Base-by-base conservation (phyloP, 2,888 invertebrate genomes). In the Harpagoxenus sublaevis region DNA sequence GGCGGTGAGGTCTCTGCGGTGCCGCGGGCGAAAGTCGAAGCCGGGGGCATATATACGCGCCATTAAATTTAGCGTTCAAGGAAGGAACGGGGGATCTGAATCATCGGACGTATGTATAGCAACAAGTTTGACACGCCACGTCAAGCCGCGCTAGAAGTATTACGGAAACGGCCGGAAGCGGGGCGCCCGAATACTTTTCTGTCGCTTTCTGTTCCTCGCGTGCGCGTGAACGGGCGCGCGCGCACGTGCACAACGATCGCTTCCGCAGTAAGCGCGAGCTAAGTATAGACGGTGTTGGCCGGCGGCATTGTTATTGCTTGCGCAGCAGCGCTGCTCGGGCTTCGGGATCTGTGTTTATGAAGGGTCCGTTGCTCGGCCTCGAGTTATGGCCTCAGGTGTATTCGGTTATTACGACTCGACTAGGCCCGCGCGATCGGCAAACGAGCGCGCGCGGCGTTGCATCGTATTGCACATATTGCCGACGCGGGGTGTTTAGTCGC, bases 251-350 rank as follows among this genome's bases (percentile, higher is more conserved):
- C 89, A 91, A 88, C 86, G 89, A 88, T 89, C 88, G 90, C 87
- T 90, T 91, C 88, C 91, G 89, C 85, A 70, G 91, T 78, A 71
- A 88, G 91, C 92, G 48, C 57, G 86, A 89, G 89, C 91, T 92
- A 93, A 93, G 91, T 93, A 93, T 93, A 93, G 92, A 88, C 86
- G 85, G 28, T 9, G 78, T 86, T 89, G 87, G 91, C 91, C 92
- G 90, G 86, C 90, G 91, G 93, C 92, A 94, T 94, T 94, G 94
- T 94, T 94, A 92, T 93, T 92, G 93, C 93, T 92, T 89, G 92
- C 90, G 91, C 91, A 90, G 92, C 91, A 10, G 70, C 60, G 28
- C 51, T 53, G 91, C 92, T 91, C 89, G 88, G 88, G 88, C 89
- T 91, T 31, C 86, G 88, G 90, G 91, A 90, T 91, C 89, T 89